Percentiles rank a stretch among this genome's conserved stretches.
These are phyloP conservation scores for Didymodactylos carnosus DNA, from an alignment of 2,888 invertebrate species.

Conservation along the genomic window DNA sequence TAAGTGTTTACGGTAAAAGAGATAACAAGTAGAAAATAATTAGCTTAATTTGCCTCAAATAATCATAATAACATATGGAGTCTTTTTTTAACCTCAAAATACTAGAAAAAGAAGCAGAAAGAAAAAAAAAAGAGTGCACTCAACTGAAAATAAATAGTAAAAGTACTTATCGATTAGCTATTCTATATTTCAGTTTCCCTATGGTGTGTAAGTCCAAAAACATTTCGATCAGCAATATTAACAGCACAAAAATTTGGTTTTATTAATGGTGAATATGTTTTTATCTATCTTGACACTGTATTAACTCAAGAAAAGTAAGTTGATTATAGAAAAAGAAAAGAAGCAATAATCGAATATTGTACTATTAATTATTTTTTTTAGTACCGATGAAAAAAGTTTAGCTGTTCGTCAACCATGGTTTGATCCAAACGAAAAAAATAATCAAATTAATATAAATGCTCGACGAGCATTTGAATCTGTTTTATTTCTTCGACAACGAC, in stretches of 20 bases:
- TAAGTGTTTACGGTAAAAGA: no score
- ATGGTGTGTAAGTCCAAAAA: neutral
- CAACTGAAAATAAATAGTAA: no score
- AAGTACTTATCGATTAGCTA: no score
- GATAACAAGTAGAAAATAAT: no score
- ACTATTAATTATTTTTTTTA: neutral
- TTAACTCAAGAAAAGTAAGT: neutral
- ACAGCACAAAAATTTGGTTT: constrained; percentile 82
- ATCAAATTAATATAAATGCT: neutral
- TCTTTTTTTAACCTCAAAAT: no score
- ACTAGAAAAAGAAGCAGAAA: no score
- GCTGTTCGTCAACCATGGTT: neutral
- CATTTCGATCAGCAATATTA: constrained; percentile 41
- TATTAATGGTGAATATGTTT: constrained; percentile 90
- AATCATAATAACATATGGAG: no score
- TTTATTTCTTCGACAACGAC: constrained; percentile 21
- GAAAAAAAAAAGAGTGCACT: no score
- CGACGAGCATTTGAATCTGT: constrained; percentile 28
- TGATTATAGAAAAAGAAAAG: neutral
- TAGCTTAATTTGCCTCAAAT: no score
- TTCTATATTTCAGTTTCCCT: neutral
- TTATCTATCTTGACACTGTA: constrained; percentile 67
- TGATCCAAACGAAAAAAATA: neutral
- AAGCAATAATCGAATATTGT: neutral
- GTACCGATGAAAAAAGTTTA: neutral